Base-by-base conservation (phyloP, 2,797 vertebrate species). In the Cacajao melanocephalus region DNA sequence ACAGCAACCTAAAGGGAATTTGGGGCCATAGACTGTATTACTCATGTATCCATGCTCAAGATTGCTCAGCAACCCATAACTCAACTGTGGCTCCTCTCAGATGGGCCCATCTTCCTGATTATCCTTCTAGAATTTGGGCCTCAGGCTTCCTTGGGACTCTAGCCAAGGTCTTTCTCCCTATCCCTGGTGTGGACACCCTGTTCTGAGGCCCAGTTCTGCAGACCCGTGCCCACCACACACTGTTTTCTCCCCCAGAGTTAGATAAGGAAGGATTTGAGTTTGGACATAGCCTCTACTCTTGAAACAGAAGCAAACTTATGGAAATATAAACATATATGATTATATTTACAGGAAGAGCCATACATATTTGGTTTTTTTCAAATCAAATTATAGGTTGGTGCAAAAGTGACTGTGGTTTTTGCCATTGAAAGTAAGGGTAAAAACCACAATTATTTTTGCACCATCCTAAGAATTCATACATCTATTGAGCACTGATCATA, bases 21-120 rank as follows among this genome's bases (percentile, higher is more conserved):
- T 1, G 0, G 11, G 26, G 1, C 0, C 10, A 36, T 15, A 14
- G 39, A 4, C 0, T 5, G 7, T 9, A 11, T 30, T 61, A 5
- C 5, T 14, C 52, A 0, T 0, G 7, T 22, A 22, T 13, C 33
- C 36, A 3, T 1, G 11, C 26, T n/a, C 33, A 28, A 6, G 2
- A 44, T 73, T 50, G 19, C 80, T 33, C 33, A 17, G 20, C 3
- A 5, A 1, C 55, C 67, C 39, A 19, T 55, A 22, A 7, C 36
- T 39, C 19, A 50, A 48, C 20, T 9, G 14, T 3, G 12, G 9
- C 1, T 76, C 17, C 22, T 88, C 48, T 36, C 26, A 48, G 24
- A 30, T 4, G 4, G 33, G 28, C 50, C n/a, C 2, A 4, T 19
- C 39, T 28, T 86, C 19, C 67, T 15, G 14, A 58, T 52, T 46